Conservation (phyloP, 2,888 invertebrate genomes). For the Melieria crassipennis region DNA sequence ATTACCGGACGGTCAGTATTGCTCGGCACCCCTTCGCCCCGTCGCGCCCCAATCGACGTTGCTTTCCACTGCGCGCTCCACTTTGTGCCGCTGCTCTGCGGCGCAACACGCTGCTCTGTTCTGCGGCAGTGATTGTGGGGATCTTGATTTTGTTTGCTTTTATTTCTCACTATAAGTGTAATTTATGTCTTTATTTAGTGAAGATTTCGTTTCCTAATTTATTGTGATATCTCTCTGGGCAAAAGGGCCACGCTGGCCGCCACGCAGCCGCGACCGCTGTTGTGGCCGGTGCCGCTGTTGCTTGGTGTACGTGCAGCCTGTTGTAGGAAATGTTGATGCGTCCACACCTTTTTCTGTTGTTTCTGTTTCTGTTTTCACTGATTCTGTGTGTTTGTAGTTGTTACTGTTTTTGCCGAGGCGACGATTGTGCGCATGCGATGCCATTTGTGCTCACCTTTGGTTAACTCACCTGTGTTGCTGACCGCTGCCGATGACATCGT, state of each 20-base stretch:
- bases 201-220: constrained; percentile 65
- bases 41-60: not conserved
- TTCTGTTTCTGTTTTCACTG: not conserved
- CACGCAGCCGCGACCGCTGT: not conserved
- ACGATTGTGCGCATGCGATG: constrained; percentile 51
- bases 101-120: constrained; percentile 9
- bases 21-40: constrained; percentile 38
- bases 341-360: constrained; percentile 34
- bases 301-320: not conserved
- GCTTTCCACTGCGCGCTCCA: not conserved
- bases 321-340: constrained; percentile 27
- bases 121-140: constrained; percentile 17
- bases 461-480: constrained; percentile 46
- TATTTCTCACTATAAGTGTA: constrained; percentile 57
- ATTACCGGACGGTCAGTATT: constrained; percentile 34
- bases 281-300: not conserved
- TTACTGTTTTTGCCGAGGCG: constrained; percentile 21
- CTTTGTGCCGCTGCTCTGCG: constrained; percentile 4
- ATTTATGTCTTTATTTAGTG: constrained; percentile 65
- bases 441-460: constrained; percentile 61
- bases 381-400: not conserved
- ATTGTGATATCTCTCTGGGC: constrained; percentile 62
- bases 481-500: constrained; percentile 27
- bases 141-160: constrained; percentile 45
- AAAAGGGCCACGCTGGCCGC: constrained; percentile 44